Evolutionary conservation across 2,113 vertebrate genomes (phyloP).

Genomic region (Columbina picui): DNA sequence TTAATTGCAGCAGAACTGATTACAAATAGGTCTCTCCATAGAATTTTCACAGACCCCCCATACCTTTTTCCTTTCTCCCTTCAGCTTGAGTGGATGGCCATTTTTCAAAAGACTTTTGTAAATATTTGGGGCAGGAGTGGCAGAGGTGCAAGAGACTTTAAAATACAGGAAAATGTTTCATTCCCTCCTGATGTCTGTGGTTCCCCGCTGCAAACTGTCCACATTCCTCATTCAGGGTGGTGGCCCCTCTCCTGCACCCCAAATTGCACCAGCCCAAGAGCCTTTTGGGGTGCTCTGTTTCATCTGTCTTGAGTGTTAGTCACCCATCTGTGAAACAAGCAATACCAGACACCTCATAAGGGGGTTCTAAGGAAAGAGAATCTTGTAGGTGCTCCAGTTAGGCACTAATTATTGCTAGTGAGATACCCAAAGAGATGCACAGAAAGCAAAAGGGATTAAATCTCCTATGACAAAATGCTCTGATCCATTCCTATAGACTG

Average conservation of each 20-base stretch:
- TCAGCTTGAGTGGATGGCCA: not conserved
- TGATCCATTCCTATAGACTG: not conserved
- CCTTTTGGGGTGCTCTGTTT: not conserved
- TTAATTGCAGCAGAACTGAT: not conserved
- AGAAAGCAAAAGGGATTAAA: not conserved
- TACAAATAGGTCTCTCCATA: not conserved
- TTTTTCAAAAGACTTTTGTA: not conserved
- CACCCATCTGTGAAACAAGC: accelerated
- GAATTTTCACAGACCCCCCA: not conserved
- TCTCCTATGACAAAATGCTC: not conserved
- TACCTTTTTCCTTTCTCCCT: not conserved
- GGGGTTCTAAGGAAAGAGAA: not conserved
- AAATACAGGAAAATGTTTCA: not conserved
- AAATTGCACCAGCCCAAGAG: accelerated
- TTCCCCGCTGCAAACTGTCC: not conserved
- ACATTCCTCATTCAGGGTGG: not conserved
- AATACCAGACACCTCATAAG: not conserved
- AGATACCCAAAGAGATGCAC: not conserved
- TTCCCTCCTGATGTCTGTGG: not conserved
- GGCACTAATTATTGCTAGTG: not conserved
- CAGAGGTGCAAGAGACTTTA: not conserved
- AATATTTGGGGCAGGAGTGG: not conserved
- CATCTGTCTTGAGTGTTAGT: not conserved
- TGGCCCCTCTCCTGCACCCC: not conserved
- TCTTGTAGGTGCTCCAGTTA: not conserved